These are phyloP conservation scores for Pseudomyrmex cubaensis DNA, from an alignment of 1,140 invertebrate genomes.

Conservation along the genomic window DNA sequence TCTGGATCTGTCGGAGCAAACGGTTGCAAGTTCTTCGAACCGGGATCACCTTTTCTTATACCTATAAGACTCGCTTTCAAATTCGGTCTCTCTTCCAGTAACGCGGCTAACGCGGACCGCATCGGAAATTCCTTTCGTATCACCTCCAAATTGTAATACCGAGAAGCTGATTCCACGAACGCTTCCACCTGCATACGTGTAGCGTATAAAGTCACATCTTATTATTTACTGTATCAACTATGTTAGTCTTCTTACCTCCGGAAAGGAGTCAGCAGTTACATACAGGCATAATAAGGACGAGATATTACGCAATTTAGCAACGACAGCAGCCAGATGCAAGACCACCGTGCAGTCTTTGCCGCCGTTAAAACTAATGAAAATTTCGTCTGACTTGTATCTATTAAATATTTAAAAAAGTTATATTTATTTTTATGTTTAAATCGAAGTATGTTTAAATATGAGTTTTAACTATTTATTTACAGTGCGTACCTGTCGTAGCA, in stretches of 20 bases:
- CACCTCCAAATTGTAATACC: conserved; percentile 91
- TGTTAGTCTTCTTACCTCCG: conserved; percentile 85
- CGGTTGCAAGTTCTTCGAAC: conserved; percentile 87
- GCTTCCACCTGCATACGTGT: conserved; percentile 87
- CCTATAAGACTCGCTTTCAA: conserved; percentile 96
- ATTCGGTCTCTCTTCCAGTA: conserved; percentile 88
- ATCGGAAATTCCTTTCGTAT: conserved; percentile 90
- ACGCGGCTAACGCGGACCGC: conserved; percentile 88
- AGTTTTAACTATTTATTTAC: neutral
- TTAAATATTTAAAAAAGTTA: conserved; percentile 27
- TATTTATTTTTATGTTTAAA: too few species aligned
- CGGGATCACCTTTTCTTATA: conserved; percentile 93
- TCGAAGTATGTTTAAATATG: neutral
- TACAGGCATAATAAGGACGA: conserved; percentile 78
- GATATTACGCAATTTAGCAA: conserved; percentile 86
- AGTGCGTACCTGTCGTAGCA: conserved; percentile 78
- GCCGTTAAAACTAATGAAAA: conserved; percentile 97
- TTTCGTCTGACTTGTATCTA: conserved; percentile 88
- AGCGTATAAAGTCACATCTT: neutral
- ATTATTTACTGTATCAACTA: neutral
- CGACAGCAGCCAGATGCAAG: conserved; percentile 90
- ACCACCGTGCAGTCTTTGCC: conserved; percentile 98
- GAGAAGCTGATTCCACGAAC: conserved; percentile 91
- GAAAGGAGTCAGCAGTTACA: conserved; percentile 90
- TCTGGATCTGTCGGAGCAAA: conserved; percentile 89